Conservation (phyloP, 2,888 invertebrate species). For the Lycophotia porphyrea region DNA sequence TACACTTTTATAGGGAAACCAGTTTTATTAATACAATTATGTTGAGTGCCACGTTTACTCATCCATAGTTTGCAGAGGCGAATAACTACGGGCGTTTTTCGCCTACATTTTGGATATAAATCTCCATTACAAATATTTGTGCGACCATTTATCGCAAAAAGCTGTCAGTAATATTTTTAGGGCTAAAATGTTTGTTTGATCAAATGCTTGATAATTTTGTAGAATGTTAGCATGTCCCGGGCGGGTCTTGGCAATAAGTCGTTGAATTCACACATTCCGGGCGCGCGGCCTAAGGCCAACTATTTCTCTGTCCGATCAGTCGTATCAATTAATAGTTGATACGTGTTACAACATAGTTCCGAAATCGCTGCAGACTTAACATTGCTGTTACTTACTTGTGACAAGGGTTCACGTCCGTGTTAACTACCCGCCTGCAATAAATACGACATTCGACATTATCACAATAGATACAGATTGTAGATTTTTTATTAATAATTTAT, state of each 20-base stretch:
- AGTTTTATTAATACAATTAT: constrained; percentile 53
- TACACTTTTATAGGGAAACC: constrained; percentile 23
- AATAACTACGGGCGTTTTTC: constrained; percentile 39
- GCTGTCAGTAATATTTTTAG: constrained; percentile 44
- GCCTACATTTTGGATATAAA: constrained; percentile 46
- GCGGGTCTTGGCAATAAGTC: not conserved
- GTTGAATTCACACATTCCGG: constrained; percentile 10
- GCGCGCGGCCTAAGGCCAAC: not conserved
- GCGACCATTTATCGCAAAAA: constrained; percentile 43
- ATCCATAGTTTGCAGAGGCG: constrained; percentile 29
- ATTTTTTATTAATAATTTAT: constrained; percentile 34
- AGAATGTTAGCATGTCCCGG: constrained; percentile 2
- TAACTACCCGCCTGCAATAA: constrained; percentile 38
- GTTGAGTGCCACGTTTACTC: constrained; percentile 42
- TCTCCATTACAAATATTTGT: constrained; percentile 54
- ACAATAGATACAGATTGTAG: constrained; percentile 33
- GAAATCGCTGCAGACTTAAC: constrained; percentile 39
- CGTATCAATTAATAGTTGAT: constrained; percentile 37
- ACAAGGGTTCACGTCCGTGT: constrained; percentile 43
- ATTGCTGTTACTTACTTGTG: constrained; percentile 50
- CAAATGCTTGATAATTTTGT: constrained; percentile 27
- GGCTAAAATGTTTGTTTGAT: constrained; percentile 30
- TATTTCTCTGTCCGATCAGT: constrained; percentile 19
- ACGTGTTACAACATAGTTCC: constrained; percentile 28
- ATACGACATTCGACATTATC: constrained; percentile 32